Evolutionary conservation across 64 coral and sea anemone genomes (phyloP).

Genomic region (Cladopsammia gracilis): DNA sequence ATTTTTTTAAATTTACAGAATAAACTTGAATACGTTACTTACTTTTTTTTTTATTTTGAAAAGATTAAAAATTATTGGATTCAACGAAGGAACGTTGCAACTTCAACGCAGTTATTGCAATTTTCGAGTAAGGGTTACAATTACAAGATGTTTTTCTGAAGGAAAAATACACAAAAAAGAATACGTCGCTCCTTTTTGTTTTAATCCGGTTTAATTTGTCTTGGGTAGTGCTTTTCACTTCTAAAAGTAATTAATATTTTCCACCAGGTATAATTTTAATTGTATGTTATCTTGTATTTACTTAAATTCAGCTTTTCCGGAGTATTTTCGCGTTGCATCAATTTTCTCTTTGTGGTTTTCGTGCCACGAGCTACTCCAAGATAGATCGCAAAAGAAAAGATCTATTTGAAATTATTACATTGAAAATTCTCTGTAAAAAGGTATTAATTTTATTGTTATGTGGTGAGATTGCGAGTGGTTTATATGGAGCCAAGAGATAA

Average conservation of each 20-base stretch:
- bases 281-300: slow-evolving; percentile 27
- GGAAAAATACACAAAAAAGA: not conserved
- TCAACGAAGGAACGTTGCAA: not conserved
- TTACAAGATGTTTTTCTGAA: not conserved
- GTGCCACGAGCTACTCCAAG: not conserved
- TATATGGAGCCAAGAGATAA: not conserved
- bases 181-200: not conserved
- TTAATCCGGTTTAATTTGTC: not conserved
- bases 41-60: too few species aligned
- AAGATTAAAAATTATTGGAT: not conserved
- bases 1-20: too few species aligned
- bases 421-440: not conserved
- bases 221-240: not conserved
- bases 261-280: not conserved
- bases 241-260: slow-evolving; percentile 11
- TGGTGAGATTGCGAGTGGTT: not conserved
- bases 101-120: not conserved
- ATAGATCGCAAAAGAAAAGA: not conserved
- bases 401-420: not conserved
- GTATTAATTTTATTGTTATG: not conserved
- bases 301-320: slow-evolving; percentile 32
- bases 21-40: too few species aligned
- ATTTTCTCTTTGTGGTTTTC: not conserved
- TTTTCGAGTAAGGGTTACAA: not conserved
- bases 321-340: not conserved